phyloP scores from a whole-genome alignment of 2,113 vertebrate genomes.

The Propithecus coquereli region DNA sequence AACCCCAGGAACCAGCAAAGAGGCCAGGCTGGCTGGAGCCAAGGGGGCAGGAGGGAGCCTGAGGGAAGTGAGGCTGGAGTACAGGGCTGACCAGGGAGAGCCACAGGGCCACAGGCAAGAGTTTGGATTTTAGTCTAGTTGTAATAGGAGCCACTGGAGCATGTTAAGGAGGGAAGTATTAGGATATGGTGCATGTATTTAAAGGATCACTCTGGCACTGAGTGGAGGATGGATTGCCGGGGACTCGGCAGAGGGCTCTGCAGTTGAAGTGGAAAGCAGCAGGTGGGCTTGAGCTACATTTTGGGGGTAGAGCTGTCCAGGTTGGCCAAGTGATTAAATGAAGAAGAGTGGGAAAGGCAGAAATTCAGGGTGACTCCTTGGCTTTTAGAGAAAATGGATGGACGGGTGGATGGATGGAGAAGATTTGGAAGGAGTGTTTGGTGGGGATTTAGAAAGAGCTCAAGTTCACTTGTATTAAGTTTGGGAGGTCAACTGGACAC shows the following conservation, averaged over 20 bases:
- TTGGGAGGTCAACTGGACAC: neutral
- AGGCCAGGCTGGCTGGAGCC: neutral
- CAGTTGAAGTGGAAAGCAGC: neutral
- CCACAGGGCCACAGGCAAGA: fast-evolving
- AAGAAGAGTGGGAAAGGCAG: neutral
- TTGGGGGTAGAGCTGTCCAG: fast-evolving
- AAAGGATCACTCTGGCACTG: neutral
- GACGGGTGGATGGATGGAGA: fast-evolving
- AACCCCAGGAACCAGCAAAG: too few relatives aligned
- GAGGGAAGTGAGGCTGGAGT: neutral
- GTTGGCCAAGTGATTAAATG: neutral
- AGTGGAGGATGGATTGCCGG: neutral
- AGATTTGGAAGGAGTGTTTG: neutral
- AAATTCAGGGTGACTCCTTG: too few relatives aligned
- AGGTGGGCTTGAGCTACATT: neutral
- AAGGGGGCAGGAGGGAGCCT: too few relatives aligned
- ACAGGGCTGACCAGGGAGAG: neutral
- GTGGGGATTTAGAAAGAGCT: neutral
- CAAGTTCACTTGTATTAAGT: too few relatives aligned
- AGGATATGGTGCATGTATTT: fast-evolving
- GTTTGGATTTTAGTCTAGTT: neutral
- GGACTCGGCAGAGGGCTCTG: too few relatives aligned
- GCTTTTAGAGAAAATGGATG: neutral
- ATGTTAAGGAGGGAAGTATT: neutral
- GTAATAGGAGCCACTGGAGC: neutral